Conservation (phyloP, 2,113 vertebrate genomes). For the Dicentrarchus labrax region DNA sequence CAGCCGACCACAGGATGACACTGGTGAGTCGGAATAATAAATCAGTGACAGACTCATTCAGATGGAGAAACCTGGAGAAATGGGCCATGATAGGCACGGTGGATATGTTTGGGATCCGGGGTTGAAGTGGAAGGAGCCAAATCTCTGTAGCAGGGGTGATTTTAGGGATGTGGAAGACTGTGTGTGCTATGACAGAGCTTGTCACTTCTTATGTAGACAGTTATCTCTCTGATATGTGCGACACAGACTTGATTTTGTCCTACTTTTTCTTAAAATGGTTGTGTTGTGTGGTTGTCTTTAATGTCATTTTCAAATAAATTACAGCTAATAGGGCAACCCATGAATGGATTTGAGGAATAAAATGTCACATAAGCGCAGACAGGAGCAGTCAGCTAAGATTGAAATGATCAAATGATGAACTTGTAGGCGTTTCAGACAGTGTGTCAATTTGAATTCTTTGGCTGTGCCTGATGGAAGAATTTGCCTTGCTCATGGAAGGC, state of each 20-base stretch:
- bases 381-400: constrained; percentile 14
- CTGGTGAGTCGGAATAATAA: constrained; percentile 51
- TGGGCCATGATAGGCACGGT: constrained; percentile 5
- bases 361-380: constrained; percentile 1
- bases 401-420: constrained; percentile 38
- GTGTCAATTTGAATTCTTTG: constrained; percentile 23
- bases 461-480: constrained; percentile 9
- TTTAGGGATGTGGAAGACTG: not conserved
- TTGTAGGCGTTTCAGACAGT: not conserved
- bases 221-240: constrained; percentile 1
- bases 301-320: constrained; percentile 23
- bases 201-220: constrained; percentile 5
- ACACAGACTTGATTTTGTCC: not conserved
- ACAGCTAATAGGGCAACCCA: not conserved
- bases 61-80: constrained; percentile 43
- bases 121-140: constrained; percentile 8
- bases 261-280: constrained; percentile 1
- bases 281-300: not conserved
- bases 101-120: not conserved
- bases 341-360: constrained; percentile 10
- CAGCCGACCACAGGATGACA: constrained; percentile 45
- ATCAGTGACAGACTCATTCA: constrained; percentile 33
- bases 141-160: not conserved
- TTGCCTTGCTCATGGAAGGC: constrained; percentile 1
- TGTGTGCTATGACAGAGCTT: constrained; percentile 5